Evolutionary conservation across 2,797 vertebrate genomes (phyloP), one percentile per base, ranked within the genome.

Genomic region (Pyrocephalus nanus): DNA sequence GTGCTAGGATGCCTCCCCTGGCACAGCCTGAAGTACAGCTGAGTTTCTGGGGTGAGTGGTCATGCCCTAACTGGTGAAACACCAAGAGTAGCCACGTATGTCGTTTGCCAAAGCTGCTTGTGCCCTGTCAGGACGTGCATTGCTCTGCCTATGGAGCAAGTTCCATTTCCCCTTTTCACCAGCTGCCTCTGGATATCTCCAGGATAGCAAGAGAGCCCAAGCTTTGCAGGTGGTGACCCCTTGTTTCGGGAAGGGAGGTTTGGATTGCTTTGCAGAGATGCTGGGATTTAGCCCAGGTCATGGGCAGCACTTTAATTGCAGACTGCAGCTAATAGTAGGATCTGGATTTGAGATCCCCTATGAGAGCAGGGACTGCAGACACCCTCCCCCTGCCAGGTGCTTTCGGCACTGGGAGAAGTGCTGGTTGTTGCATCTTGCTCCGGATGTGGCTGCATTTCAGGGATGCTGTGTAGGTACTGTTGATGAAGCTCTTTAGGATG

Each of bases 401-500:
- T 10, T 43, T 76, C 0, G 0, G 60, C 30, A 4, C 15, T 7
- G 3, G 34, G 42, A 50, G 12, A 38, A 18, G 27, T 17, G 13
- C 17, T 40, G 32, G 30, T 74, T 12, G 11, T 29, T 90, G 38
- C 29, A 2, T 82, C 29, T 51, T 8, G 0, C 16, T 72, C 40
- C 0, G 1, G 30, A 43, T 29, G 11, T 72, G 73, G 3, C 40
- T 81, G 80, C 3, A 2, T 87, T 95, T 93, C 32, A 60, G 45
- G 22, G 38, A 5, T 48, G 42, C 19, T 40, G 8, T 26, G 16
- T 29, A 40, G 50, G 19, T 67, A 9, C 17, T 82, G 57, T 50
- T 58, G 30, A 16, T 50, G 36, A 55, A 67, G 38, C 43, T 57
- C 43, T 77, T 38, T 30, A 74, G 54, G 38, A 38, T 17, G 73